phyloP scores from a whole-genome alignment of 2,113 vertebrate species.

The Sorex fumeus region DNA sequence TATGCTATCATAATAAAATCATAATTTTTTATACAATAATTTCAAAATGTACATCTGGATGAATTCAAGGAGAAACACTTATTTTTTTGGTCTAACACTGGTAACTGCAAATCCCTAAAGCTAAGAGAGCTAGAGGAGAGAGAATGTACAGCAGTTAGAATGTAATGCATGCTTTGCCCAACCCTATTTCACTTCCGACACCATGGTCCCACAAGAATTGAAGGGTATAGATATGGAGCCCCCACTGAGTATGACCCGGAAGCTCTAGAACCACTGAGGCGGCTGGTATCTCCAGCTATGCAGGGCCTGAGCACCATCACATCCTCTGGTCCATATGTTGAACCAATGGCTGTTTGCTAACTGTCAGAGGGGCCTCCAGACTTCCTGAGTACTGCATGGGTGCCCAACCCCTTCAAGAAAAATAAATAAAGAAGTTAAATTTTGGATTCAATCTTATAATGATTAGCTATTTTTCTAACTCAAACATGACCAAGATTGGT shows the following conservation, averaged over 20 bases:
- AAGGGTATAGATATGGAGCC: too few relatives aligned
- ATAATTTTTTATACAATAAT: background rate
- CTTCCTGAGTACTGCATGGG: background rate
- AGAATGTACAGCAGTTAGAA: too few relatives aligned
- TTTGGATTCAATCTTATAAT: slow-evolving; percentile 39
- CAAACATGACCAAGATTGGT: background rate
- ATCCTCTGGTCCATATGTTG: too few relatives aligned
- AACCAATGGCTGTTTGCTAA: background rate
- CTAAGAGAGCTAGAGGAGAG: background rate
- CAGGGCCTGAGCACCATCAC: too few relatives aligned
- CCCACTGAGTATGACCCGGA: too few relatives aligned
- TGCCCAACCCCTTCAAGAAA: background rate
- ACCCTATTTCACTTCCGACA: too few relatives aligned
- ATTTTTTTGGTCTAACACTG: background rate
- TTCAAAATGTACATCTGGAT: slow-evolving; percentile 15
- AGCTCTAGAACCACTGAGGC: too few relatives aligned
- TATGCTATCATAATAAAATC: background rate
- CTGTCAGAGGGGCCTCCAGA: background rate
- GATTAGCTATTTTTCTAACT: slow-evolving; percentile 12
- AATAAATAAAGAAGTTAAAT: background rate
- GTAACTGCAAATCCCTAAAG: background rate
- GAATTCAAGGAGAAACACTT: background rate
- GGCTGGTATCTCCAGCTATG: too few relatives aligned
- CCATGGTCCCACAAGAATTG: too few relatives aligned
- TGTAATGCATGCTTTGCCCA: too few relatives aligned